Evolutionary conservation across 2,113 vertebrate genomes (phyloP), one percentile per base, ranked within the genome.

Genomic region (Furnarius figulus): DNA sequence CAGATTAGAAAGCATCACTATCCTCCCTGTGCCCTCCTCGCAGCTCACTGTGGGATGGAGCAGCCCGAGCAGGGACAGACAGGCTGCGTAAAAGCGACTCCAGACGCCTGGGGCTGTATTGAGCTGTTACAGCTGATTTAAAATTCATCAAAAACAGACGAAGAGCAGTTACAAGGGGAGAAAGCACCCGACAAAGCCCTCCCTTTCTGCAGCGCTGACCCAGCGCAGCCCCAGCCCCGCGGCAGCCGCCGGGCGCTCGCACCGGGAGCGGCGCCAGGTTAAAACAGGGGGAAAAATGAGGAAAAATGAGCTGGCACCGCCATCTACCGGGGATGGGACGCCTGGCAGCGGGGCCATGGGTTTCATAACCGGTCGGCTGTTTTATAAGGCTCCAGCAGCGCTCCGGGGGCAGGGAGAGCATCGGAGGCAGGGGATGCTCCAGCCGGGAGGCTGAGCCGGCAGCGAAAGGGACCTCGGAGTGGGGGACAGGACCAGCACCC

Each of bases 231-330:
- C 52, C 85, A 31, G 47, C 71, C 52, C 20, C 53, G 15, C 66
- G 42, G 35, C 85, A 50, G 58, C 66, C 31, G 67, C 70, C 14
- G 12, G 11, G 27, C 19, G 56, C 31, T 22, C 85, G 81, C 37
- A 47, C 24, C 9, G 12, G 24, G 67, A 8, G 8, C 79, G 19
- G 49, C 28, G 24, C 79, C 79, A 5, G 72, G 68, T 3, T 5
- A 13, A 9, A 25, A 7, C 40, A 5, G 10, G 3, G 3, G 12
- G 37, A 33, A 37, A 75, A 35, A 8, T 3, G 3, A 31, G 33
- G 74, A 93, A 93, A 96, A 96, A 96, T 92, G 85, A 88, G 46
- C 82, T 73, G 88, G 76, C 95, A 93, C 33, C 55, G 96, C 96
- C 96, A 97, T 92, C 96, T 97, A 70, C 94, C 75, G 96, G 93